These are phyloP conservation scores for Cephus nigrinus DNA, from an alignment of 2,888 invertebrate genomes.

Conservation along the genomic window DNA sequence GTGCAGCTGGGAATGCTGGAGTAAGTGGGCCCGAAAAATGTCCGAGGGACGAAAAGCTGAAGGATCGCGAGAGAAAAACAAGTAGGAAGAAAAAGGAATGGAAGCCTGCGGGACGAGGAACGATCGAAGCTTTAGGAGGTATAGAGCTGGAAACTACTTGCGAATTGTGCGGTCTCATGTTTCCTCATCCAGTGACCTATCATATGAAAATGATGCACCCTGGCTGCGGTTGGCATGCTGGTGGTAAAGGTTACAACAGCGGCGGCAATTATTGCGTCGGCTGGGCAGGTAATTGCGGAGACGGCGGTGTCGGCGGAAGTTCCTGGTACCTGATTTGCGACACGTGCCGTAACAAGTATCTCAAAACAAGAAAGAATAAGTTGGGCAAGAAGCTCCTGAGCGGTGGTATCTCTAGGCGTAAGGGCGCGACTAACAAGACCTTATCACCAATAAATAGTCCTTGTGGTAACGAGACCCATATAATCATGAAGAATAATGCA, in stretches of 20 bases:
- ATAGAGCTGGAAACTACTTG: constrained; percentile 71
- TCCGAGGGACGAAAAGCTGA: constrained; percentile 63
- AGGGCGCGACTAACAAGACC: constrained; percentile 40
- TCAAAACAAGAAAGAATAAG: constrained; percentile 59
- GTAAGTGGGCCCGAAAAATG: constrained; percentile 45
- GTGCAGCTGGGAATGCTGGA: constrained; percentile 41
- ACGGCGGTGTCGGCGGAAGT: constrained; percentile 82
- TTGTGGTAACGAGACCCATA: constrained; percentile 69
- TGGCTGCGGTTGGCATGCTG: constrained; percentile 88
- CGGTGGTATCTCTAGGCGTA: constrained; percentile 49
- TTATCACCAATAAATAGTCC: constrained; percentile 60
- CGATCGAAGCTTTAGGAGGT: constrained; percentile 32
- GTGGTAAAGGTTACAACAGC: constrained; percentile 92
- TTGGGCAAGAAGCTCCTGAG: constrained; percentile 54
- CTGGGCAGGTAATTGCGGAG: constrained; percentile 90
- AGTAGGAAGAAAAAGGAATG: constrained; percentile 72
- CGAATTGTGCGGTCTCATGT: constrained; percentile 86
- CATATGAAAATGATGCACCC: constrained; percentile 93
- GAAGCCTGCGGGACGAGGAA: constrained; percentile 54
- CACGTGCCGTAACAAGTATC: constrained; percentile 84
- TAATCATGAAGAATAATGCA: constrained; percentile 92
- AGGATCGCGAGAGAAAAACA: constrained; percentile 67
- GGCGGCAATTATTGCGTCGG: constrained; percentile 88
- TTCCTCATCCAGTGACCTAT: constrained; percentile 85
- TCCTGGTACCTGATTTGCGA: constrained; percentile 96